A percentile compares a stretch with the other conserved stretches of the same genome.
phyloP scores from a whole-genome alignment of 2,888 invertebrate species.

The Drosophila demipolita region DNA sequence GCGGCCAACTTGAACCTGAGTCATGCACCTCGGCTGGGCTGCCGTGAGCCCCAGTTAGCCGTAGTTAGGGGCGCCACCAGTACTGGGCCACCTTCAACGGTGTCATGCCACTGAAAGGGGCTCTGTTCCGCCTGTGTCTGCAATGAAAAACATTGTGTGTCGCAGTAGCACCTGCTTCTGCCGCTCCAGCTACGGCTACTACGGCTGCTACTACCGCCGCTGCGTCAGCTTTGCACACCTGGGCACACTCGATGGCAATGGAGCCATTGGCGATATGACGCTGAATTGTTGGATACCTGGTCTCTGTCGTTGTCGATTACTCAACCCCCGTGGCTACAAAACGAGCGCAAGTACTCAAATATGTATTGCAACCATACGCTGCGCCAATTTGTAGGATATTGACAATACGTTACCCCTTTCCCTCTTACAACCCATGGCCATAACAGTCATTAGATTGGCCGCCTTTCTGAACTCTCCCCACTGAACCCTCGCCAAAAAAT shows the following conservation, averaged over 20 bases:
- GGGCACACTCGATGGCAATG: slow-evolving; percentile 68
- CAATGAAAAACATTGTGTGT: slow-evolving; percentile 57
- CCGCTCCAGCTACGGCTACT: slow-evolving; percentile 45
- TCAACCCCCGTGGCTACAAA: slow-evolving; percentile 65
- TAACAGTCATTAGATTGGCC: background rate
- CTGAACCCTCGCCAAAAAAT: slow-evolving; percentile 31
- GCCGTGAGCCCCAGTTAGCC: slow-evolving; percentile 18
- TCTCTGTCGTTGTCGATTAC: slow-evolving; percentile 67
- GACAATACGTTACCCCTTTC: slow-evolving; percentile 42
- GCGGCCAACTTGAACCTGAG: slow-evolving; percentile 80
- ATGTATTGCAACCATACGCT: slow-evolving; percentile 52
- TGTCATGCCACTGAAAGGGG: slow-evolving; percentile 74
- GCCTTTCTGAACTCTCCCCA: background rate
- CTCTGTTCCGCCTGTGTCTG: slow-evolving; percentile 45
- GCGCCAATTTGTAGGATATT: slow-evolving; percentile 73
- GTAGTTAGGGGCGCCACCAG: slow-evolving; percentile 47
- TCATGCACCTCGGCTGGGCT: slow-evolving; percentile 62
- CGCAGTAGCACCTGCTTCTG: slow-evolving; percentile 43
- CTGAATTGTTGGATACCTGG: slow-evolving; percentile 34
- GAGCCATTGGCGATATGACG: slow-evolving; percentile 44
- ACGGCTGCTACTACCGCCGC: slow-evolving; percentile 26
- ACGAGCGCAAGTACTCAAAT: slow-evolving; percentile 54
- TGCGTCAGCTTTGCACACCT: slow-evolving; percentile 69
- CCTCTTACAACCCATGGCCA: slow-evolving; percentile 4
- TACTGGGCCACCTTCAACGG: slow-evolving; percentile 75